Conservation (phyloP, 2,797 vertebrate genomes). For the Hydrocynus forskahlii region DNA sequence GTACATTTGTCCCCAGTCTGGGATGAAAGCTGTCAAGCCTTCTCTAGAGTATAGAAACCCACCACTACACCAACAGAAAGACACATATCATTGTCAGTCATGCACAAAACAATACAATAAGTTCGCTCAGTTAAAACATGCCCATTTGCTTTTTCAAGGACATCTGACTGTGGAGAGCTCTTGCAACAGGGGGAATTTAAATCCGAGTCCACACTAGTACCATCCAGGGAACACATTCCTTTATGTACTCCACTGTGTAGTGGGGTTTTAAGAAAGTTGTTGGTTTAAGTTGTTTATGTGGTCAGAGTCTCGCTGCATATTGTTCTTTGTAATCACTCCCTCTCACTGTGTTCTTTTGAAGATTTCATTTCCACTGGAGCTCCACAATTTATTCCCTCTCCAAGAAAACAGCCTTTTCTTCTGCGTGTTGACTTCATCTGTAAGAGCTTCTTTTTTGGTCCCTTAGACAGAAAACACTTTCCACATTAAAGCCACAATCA, state of each 20-base stretch:
- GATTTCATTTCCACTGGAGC: slow-evolving; percentile 11
- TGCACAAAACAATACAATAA: slow-evolving; percentile 6
- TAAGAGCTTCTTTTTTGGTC: neutral
- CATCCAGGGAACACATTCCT: neutral
- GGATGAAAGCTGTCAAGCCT: neutral
- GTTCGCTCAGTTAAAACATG: neutral
- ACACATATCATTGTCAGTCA: neutral
- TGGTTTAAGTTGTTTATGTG: slow-evolving; percentile 35
- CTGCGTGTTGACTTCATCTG: neutral
- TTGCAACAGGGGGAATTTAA: neutral
- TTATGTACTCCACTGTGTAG: slow-evolving; percentile 30
- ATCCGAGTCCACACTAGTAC: neutral
- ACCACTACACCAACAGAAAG: neutral
- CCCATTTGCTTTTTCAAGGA: slow-evolving; percentile 1
- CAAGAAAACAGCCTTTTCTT: neutral
- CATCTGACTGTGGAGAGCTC: neutral
- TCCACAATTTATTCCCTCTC: neutral
- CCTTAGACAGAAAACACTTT: slow-evolving; percentile 16
- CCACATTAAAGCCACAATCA: slow-evolving; percentile 25
- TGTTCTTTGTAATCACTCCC: slow-evolving; percentile 35
- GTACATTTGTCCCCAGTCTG: neutral
- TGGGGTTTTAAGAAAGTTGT: slow-evolving; percentile 17
- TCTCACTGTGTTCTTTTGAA: slow-evolving; percentile 15
- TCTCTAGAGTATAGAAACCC: neutral
- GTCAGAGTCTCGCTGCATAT: slow-evolving; percentile 6